Base-by-base conservation (phyloP, 92 coral and sea anemone genomes). In the Paragorgia papillata region DNA sequence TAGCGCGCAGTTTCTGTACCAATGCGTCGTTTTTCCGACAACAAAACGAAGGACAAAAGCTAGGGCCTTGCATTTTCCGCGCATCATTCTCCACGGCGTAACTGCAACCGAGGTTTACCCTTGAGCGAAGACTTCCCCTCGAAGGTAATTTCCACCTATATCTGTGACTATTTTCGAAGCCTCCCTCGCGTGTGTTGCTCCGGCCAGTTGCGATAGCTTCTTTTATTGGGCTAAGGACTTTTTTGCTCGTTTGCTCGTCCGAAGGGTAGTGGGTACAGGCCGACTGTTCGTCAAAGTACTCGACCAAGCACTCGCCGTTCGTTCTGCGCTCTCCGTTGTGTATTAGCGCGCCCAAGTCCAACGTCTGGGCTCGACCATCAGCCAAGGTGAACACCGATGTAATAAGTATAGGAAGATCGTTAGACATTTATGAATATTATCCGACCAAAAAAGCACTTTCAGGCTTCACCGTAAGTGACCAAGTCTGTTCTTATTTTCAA, bases 331-430 rank as follows among this genome's bases (percentile, higher is more conserved):
- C 2, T 46, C n/a, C 53, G n/a, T 46, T 2, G 7, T 7, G 12
- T 15, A 9, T 46, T 9, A 6, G 9, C 2, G 2, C 2, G 14
- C 14, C 9, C 9, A 10, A 37, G 53, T 46, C 15, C 14, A 46
- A 7, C 8, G n/a, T 28, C n/a, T 49, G 31, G 12, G 59, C 28
- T n/a, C 15, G 39, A 44, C 15, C 40, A 2, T 68, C 40, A 0
- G 59, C 75, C 31, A 68, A 49, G 9, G 75, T 44, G 59, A 2
- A 68, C 17, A 68, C 75, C 22, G 75, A 68, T 44, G 58, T 68
- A 2, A 68, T 68, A 19, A 50, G 34, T 9, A 68, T 39, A 6
- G 75, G 75, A 20, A 68, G 40, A 22, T 68, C 75, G 9, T 44
- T 33, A 18, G 75, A 44, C 75, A 68, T 68, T 6, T n/a, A 2